phyloP scores from a whole-genome alignment of 2,797 vertebrate genomes.

The Microtus agrestis region DNA sequence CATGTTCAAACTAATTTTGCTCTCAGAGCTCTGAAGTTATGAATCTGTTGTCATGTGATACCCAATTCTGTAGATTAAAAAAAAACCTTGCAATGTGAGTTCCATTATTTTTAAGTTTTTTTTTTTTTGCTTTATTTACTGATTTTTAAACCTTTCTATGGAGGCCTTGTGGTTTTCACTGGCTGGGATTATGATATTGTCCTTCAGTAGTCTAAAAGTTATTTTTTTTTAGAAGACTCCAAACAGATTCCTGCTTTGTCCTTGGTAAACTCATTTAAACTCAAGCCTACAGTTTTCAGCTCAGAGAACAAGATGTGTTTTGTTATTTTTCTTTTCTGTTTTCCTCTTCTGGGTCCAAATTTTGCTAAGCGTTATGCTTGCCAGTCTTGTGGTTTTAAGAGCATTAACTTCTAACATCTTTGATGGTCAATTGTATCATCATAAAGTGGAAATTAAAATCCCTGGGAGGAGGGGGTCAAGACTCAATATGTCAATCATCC shows the following conservation, averaged over 20 bases:
- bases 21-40: conserved; percentile 2
- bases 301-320: conserved; percentile 72
- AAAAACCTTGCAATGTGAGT: neutral
- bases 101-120: conserved; percentile 40
- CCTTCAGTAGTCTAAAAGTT: conserved; percentile 58
- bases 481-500: conserved; percentile 65
- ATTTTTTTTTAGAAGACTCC: neutral
- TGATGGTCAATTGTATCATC: conserved; percentile 69
- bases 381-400: conserved; percentile 69
- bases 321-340: conserved; percentile 71
- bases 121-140: conserved; percentile 41
- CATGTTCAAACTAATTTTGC: conserved; percentile 59
- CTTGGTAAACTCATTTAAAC: conserved; percentile 54
- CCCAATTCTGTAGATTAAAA: conserved; percentile 19
- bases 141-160: neutral
- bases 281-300: conserved; percentile 50
- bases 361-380: conserved; percentile 70
- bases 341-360: conserved; percentile 65
- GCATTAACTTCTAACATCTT: conserved; percentile 72
- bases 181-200: conserved; percentile 48
- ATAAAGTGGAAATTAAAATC: conserved; percentile 69
- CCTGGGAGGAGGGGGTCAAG: conserved; percentile 31
- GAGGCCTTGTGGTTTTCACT: conserved; percentile 48
- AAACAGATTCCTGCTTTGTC: conserved; percentile 25
- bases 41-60: neutral